Conservation (phyloP, 2,113 vertebrate genomes). For the Tautogolabrus adspersus region DNA sequence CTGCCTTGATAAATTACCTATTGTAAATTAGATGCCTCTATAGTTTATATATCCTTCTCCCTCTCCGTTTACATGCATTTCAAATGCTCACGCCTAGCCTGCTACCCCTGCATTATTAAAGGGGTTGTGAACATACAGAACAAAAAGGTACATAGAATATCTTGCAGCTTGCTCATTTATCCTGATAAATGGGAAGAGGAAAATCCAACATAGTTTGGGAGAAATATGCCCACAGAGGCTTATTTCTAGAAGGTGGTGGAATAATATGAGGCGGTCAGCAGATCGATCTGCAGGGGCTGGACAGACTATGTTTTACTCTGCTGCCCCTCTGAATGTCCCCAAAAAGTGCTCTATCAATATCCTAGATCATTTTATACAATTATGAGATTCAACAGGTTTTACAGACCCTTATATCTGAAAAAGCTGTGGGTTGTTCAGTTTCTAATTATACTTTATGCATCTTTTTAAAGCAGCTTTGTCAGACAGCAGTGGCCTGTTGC, state of each 20-base stretch:
- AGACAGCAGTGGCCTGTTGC: neutral
- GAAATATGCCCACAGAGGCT: conserved; percentile 13
- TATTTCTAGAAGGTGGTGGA: conserved; percentile 13
- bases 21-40: conserved; percentile 71
- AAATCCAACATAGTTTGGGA: conserved; percentile 9
- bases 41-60: conserved; percentile 61
- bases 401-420: neutral
- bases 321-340: neutral
- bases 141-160: conserved; percentile 15
- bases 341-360: neutral
- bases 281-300: neutral
- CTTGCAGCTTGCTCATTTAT: conserved; percentile 35
- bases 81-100: conserved; percentile 33
- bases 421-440: neutral
- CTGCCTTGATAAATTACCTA: conserved; percentile 71
- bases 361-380: neutral
- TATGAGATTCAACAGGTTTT: neutral
- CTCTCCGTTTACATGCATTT: conserved; percentile 52
- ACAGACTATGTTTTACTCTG: conserved; percentile 8
- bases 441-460: neutral
- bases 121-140: conserved; percentile 28
- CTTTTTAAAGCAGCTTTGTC: conserved; percentile 21
- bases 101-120: conserved; percentile 59
- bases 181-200: conserved; percentile 28
- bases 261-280: conserved; percentile 11